Evolutionary conservation across 2,113 vertebrate genomes (phyloP).

Genomic region (Falco punctatus): DNA sequence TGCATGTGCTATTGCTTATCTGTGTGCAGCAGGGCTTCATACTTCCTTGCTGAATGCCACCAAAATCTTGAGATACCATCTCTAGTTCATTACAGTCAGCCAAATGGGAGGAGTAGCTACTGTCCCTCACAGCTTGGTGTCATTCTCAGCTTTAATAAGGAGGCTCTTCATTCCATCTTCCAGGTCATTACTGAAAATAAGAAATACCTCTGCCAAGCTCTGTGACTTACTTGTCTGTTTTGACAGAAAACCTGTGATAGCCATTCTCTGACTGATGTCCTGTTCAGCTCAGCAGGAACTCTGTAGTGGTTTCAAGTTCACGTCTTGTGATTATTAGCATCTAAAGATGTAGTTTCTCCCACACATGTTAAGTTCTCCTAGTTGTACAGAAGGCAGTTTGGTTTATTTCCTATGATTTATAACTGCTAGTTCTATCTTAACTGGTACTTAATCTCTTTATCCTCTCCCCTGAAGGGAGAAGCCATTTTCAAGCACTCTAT

Average conservation of each 20-base stretch:
- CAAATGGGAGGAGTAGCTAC: not conserved
- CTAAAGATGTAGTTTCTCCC: not conserved
- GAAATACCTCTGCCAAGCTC: fast-evolving
- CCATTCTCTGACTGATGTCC: not conserved
- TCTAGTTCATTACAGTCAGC: not conserved
- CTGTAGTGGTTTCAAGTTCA: not conserved
- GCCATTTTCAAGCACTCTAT: not conserved
- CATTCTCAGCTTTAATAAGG: not conserved
- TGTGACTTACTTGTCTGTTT: not conserved
- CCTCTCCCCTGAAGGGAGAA: not conserved
- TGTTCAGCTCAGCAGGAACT: not conserved
- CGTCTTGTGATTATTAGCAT: not conserved
- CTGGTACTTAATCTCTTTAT: not conserved
- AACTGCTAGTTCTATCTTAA: not conserved
- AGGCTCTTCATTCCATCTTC: not conserved
- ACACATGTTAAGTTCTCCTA: fast-evolving
- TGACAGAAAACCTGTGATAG: not conserved
- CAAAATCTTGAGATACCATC: fast-evolving
- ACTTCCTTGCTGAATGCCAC: not conserved
- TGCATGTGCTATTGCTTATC: not conserved
- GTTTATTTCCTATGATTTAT: not conserved
- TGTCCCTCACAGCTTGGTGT: not conserved
- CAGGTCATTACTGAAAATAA: not conserved
- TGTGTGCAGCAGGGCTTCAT: fast-evolving
- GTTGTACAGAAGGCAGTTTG: not conserved